Evolutionary conservation across 2,113 vertebrate genomes (phyloP).

Genomic region (Grallaria varia): DNA sequence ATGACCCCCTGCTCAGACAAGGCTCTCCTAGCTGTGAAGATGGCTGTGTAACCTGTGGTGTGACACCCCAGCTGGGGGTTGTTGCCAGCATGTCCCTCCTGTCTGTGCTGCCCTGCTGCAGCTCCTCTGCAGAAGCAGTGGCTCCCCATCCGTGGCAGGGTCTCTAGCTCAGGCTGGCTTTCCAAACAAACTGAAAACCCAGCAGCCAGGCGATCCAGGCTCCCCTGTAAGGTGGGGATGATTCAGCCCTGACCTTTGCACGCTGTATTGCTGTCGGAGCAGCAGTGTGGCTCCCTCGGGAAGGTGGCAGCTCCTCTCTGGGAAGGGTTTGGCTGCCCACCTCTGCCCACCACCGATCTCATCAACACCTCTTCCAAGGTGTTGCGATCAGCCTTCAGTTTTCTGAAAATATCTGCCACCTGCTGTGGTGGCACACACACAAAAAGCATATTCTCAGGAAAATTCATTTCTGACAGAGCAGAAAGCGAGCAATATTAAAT

Average conservation of each 20-base stretch:
- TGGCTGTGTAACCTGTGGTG: accelerated
- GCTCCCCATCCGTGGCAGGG: background rate
- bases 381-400: background rate
- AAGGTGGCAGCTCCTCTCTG: background rate
- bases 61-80: background rate
- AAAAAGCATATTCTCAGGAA: background rate
- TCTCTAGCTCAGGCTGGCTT: background rate
- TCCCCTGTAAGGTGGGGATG: background rate
- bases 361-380: background rate
- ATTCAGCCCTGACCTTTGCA: slow-evolving; percentile 29
- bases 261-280: accelerated
- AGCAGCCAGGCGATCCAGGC: background rate
- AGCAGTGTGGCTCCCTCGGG: accelerated
- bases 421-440: background rate
- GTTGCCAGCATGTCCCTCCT: background rate
- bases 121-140: background rate
- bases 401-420: background rate
- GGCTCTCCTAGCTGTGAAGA: background rate
- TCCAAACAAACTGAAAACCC: background rate
- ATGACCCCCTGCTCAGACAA: accelerated
- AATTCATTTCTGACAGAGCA: background rate
- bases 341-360: background rate
- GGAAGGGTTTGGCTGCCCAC: background rate
- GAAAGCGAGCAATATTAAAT: background rate
- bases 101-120: background rate